Percentiles rank a stretch among this genome's conserved stretches.
phyloP scores from a whole-genome alignment of 2,113 vertebrate genomes.

The Panthera tigris region DNA sequence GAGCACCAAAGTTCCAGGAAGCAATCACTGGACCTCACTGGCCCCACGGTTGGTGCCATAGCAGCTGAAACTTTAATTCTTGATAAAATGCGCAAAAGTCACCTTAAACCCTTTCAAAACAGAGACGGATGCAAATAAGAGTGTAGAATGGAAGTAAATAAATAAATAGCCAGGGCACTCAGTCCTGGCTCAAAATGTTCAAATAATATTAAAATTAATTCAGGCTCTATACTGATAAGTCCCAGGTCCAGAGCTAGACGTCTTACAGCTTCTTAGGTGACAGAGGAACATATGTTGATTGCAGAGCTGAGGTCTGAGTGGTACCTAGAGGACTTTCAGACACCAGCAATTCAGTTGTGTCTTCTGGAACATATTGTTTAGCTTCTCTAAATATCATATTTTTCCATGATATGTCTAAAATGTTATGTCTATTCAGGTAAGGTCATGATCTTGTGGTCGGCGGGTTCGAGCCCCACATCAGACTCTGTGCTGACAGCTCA shows the following conservation, averaged over 20 bases:
- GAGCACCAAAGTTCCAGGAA: neutral
- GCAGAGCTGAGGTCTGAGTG: neutral
- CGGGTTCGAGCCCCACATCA: too few relatives aligned
- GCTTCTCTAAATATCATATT: neutral
- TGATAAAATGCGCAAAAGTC: neutral
- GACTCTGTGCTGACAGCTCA: too few relatives aligned
- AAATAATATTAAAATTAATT: neutral
- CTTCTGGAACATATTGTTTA: neutral
- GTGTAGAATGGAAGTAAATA: neutral
- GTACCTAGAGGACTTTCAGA: neutral
- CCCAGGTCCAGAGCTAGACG: neutral
- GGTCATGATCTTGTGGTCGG: too few relatives aligned
- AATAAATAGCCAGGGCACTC: neutral
- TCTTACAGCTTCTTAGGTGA: neutral
- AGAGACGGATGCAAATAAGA: neutral
- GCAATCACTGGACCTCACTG: neutral
- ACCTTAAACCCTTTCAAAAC: conserved; percentile 14
- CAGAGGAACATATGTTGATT: neutral
- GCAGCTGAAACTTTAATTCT: neutral
- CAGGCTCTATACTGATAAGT: neutral
- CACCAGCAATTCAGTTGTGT: neutral
- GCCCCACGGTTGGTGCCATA: neutral
- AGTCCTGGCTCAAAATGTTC: neutral
- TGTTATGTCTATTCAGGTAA: too few relatives aligned
- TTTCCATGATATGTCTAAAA: neutral